Conservation (phyloP, 2,888 invertebrate genomes). For the Spodoptera picta region DNA sequence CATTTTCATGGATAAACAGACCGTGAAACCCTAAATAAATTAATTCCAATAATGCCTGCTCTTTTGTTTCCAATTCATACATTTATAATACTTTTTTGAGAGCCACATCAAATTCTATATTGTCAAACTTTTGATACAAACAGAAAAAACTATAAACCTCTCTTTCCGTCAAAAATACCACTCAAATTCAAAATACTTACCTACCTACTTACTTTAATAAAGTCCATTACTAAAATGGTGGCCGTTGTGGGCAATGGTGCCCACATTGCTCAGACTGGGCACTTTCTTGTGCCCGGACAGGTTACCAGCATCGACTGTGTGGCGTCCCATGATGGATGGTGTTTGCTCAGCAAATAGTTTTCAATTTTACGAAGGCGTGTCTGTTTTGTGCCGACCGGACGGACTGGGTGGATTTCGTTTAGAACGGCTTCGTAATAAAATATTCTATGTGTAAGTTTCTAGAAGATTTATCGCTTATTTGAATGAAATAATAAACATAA, state of each 20-base stretch:
- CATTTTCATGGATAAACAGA: no score
- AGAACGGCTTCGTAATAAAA: slow-evolving; percentile 27
- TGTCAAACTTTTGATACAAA: no score
- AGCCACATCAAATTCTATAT: no score
- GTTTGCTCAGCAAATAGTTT: slow-evolving; percentile 86
- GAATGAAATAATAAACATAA: no score
- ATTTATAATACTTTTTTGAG: no score
- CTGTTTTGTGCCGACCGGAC: slow-evolving; percentile 33
- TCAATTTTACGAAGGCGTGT: slow-evolving; percentile 77
- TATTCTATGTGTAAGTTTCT: slow-evolving; percentile 6
- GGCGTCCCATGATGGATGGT: slow-evolving; percentile 82
- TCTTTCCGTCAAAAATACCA: no score
- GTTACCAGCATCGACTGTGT: slow-evolving; percentile 79
- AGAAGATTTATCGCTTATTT: no score
- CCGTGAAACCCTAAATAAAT: no score
- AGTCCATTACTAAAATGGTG: slow-evolving; percentile 50
- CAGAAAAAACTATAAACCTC: no score
- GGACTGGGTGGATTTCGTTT: slow-evolving; percentile 48
- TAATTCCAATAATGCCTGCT: no score
- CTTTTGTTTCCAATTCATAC: no score
- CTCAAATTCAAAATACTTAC: slow-evolving; percentile 14
- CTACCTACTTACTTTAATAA: slow-evolving; percentile 24
- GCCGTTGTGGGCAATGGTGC: slow-evolving; percentile 2
- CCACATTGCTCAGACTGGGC: background rate
- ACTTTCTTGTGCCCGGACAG: slow-evolving; percentile 44